These are phyloP conservation scores for Rotaria socialis DNA, from an alignment of 2,888 invertebrate species.

Conservation along the genomic window DNA sequence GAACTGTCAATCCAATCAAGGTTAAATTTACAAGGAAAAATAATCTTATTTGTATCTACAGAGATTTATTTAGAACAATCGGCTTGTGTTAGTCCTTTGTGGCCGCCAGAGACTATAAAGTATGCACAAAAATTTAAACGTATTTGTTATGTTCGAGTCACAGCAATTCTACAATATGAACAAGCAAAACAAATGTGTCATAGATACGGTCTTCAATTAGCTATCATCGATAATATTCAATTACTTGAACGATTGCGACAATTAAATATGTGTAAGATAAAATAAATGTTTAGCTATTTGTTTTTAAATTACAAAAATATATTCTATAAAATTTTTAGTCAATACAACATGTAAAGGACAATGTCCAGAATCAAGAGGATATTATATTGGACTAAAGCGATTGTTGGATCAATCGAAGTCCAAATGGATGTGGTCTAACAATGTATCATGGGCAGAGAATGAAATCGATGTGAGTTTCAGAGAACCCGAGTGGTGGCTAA, in stretches of 20 bases:
- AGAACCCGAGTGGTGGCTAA: too few relatives aligned
- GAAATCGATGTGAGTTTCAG: neutral
- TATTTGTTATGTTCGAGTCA: neutral
- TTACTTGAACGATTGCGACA: neutral
- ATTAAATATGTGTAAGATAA: neutral
- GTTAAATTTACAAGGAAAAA: neutral
- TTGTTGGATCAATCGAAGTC: neutral
- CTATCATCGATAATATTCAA: neutral
- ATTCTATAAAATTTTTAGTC: neutral
- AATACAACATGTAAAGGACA: constrained; percentile 5
- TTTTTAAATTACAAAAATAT: too few relatives aligned
- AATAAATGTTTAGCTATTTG: neutral
- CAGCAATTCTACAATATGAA: neutral
- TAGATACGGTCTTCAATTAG: neutral
- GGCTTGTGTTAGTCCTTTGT: neutral
- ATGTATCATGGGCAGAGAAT: neutral
- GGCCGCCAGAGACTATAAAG: neutral
- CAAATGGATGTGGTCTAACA: neutral
- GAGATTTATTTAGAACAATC: neutral
- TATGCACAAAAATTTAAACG: neutral
- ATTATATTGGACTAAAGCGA: constrained; percentile 1
- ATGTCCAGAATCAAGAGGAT: neutral
- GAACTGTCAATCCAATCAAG: neutral
- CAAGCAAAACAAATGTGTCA: neutral
- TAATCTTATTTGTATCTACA: neutral